Percentiles rank a stretch among this genome's conserved stretches.
Evolutionary conservation across 2,888 invertebrate genomes (phyloP).

Genomic region (Conops quadrifasciatus): DNA sequence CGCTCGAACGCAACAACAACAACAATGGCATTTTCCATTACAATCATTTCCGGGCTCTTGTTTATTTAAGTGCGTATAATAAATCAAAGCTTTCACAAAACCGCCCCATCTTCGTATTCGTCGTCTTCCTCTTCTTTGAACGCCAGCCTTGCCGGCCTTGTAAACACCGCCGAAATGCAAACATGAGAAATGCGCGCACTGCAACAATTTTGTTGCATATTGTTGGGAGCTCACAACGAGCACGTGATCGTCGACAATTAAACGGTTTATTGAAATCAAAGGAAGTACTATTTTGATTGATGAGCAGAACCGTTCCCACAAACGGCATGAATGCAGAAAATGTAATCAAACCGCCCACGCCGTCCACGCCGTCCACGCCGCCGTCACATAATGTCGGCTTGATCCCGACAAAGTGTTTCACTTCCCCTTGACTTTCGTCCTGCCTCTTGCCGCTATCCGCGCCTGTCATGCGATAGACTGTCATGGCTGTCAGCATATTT

Average conservation of each 20-base stretch:
- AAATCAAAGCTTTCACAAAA: slow-evolving; percentile 20
- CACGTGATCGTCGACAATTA: slow-evolving; percentile 45
- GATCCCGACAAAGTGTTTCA: too few relatives aligned
- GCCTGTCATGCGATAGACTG: neutral
- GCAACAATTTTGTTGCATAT: slow-evolving; percentile 34
- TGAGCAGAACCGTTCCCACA: slow-evolving; percentile 30
- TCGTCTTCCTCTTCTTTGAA: too few relatives aligned
- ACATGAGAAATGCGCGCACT: neutral
- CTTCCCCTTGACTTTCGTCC: neutral
- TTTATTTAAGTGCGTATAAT: slow-evolving; percentile 29
- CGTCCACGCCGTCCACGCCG: neutral
- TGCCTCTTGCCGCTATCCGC: neutral
- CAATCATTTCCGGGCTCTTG: slow-evolving; percentile 1
- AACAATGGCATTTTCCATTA: neutral
- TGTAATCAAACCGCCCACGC: slow-evolving; percentile 30
- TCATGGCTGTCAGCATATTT: slow-evolving; percentile 49
- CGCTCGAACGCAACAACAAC: neutral
- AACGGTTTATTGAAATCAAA: slow-evolving; percentile 30
- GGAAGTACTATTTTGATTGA: slow-evolving; percentile 39
- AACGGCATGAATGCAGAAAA: slow-evolving; percentile 20
- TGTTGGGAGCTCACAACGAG: slow-evolving; percentile 32
- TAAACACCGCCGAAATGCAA: neutral
- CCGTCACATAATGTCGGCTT: too few relatives aligned
- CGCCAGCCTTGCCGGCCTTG: neutral
- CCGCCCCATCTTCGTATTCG: neutral